A percentile compares a stretch with the other conserved stretches of the same genome.
These are phyloP conservation scores for Sphenodon punctatus DNA, from an alignment of 2,797 vertebrate species.

Conservation along the genomic window DNA sequence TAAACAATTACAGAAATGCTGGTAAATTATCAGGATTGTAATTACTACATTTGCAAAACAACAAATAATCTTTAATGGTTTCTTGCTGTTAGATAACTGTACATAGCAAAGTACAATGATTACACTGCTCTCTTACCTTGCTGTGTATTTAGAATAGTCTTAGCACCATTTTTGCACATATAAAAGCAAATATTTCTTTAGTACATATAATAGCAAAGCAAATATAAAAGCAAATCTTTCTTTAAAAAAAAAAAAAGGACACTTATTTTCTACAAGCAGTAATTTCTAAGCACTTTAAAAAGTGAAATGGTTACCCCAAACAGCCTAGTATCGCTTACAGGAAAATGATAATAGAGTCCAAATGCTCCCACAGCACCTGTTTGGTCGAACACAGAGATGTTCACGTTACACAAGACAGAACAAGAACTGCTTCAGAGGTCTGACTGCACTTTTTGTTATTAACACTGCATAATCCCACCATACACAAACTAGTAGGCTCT, in stretches of 20 bases:
- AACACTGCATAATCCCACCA: fast-evolving
- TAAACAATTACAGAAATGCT: background rate
- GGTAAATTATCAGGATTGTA: background rate
- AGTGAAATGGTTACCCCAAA: too few species aligned
- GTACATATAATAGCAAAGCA: background rate
- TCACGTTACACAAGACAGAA: background rate
- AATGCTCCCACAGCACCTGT: too few species aligned
- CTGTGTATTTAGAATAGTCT: background rate
- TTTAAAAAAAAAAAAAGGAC: too few species aligned
- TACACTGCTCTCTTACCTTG: background rate
- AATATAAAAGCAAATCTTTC: too few species aligned
- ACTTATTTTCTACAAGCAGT: background rate
- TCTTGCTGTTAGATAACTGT: background rate
- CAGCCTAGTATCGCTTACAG: too few species aligned
- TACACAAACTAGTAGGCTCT: too few species aligned
- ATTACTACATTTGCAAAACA: background rate
- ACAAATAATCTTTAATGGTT: background rate
- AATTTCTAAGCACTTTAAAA: background rate
- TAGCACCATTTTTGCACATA: background rate
- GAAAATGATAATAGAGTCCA: too few species aligned
- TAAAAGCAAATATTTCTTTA: background rate
- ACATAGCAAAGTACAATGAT: background rate
- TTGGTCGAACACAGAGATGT: background rate
- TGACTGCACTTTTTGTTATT: background rate
- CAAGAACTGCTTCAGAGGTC: background rate